Percentiles rank a stretch among this genome's conserved stretches.
Conservation (phyloP, 1,140 invertebrate species). For the Ridgeia piscesae region DNA sequence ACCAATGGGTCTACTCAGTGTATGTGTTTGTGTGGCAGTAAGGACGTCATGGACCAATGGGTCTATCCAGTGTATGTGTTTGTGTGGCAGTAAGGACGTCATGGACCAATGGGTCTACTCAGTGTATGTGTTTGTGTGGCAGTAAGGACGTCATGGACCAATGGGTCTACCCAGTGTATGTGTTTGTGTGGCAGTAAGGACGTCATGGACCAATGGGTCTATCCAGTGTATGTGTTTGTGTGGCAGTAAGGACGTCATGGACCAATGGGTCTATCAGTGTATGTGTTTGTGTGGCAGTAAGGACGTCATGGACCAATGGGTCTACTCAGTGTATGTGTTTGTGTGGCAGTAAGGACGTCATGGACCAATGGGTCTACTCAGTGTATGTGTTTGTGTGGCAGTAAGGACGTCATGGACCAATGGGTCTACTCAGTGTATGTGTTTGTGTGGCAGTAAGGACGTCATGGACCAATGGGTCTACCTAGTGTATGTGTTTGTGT, state of each 20-base stretch:
- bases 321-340: slow-evolving; percentile 72
- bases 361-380: slow-evolving; percentile 77
- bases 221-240: slow-evolving; percentile 68
- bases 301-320: slow-evolving; percentile 78
- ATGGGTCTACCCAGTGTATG: slow-evolving; percentile 76
- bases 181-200: slow-evolving; percentile 68
- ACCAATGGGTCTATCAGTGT: slow-evolving; percentile 76
- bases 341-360: slow-evolving; percentile 71
- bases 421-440: slow-evolving; percentile 78
- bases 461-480: slow-evolving; percentile 76
- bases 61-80: slow-evolving; percentile 73
- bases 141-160: slow-evolving; percentile 78
- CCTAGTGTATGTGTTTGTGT: slow-evolving; percentile 67
- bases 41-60: slow-evolving; percentile 78
- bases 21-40: slow-evolving; percentile 64
- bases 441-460: slow-evolving; percentile 68
- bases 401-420: slow-evolving; percentile 76
- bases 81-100: slow-evolving; percentile 71
- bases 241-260: slow-evolving; percentile 76
- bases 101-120: slow-evolving; percentile 78
- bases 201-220: slow-evolving; percentile 75
- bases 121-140: slow-evolving; percentile 60
- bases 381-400: slow-evolving; percentile 65
- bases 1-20: slow-evolving; percentile 76
- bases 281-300: slow-evolving; percentile 64